These are phyloP conservation scores for Acrobasis consociella DNA, from an alignment of 2,888 invertebrate genomes.

Conservation along the genomic window DNA sequence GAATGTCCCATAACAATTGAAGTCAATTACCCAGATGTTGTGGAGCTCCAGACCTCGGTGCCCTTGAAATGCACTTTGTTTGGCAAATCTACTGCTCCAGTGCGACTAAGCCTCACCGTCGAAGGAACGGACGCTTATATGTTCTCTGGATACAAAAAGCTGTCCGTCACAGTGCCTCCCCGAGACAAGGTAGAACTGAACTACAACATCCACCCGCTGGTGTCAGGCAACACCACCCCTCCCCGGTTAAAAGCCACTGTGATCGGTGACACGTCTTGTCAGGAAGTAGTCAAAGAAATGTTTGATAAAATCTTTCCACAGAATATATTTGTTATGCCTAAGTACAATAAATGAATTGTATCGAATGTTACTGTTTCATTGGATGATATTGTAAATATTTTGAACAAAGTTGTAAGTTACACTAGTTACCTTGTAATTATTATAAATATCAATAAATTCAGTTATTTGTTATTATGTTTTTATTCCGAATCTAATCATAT, in stretches of 20 bases:
- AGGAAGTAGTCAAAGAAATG: slow-evolving; percentile 72
- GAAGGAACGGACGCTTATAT: slow-evolving; percentile 95
- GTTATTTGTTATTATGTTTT: slow-evolving; percentile 61
- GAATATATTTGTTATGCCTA: slow-evolving; percentile 80
- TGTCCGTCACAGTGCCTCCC: slow-evolving; percentile 83
- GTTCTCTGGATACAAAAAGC: slow-evolving; percentile 97
- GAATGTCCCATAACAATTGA: slow-evolving; percentile 84
- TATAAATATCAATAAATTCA: slow-evolving; percentile 65
- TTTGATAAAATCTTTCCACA: slow-evolving; percentile 76
- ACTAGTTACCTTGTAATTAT: slow-evolving; percentile 68
- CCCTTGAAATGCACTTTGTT: slow-evolving; percentile 87
- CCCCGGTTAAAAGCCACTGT: slow-evolving; percentile 83
- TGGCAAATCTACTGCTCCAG: slow-evolving; percentile 87
- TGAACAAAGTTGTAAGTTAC: slow-evolving; percentile 70
- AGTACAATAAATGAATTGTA: slow-evolving; percentile 75
- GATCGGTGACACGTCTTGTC: slow-evolving; percentile 64
- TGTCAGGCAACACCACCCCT: slow-evolving; percentile 88
- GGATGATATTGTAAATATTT: slow-evolving; percentile 65
- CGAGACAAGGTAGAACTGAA: slow-evolving; percentile 83
- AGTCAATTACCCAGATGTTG: slow-evolving; percentile 87
- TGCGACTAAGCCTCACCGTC: slow-evolving; percentile 88
- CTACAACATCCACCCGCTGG: slow-evolving; percentile 91
- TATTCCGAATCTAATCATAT: slow-evolving; percentile 26
- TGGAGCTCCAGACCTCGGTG: slow-evolving; percentile 87
- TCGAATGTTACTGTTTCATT: slow-evolving; percentile 49